Evolutionary conservation across 2,888 invertebrate species (phyloP).

Genomic region (Lepas anatifera): DNA sequence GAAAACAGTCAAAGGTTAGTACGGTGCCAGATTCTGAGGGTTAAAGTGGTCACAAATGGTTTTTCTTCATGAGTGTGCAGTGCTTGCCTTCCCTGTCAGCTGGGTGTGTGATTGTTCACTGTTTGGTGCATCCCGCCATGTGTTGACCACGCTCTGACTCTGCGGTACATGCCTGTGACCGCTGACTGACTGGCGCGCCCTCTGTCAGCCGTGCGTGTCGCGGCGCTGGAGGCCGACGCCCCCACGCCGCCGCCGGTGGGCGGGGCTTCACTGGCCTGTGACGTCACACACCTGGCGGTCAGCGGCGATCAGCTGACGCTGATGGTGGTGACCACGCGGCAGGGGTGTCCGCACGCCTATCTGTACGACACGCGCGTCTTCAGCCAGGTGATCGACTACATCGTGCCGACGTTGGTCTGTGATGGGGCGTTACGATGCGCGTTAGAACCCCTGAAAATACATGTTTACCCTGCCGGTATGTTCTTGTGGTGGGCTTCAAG

Average conservation of each 20-base stretch:
- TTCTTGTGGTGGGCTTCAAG: no score
- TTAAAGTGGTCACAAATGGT: background rate
- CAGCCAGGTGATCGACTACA: no score
- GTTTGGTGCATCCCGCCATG: background rate
- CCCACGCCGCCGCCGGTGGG: background rate
- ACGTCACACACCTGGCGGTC: background rate
- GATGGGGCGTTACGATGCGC: no score
- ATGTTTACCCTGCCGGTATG: no score
- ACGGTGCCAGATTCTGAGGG: background rate
- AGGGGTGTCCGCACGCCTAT: background rate
- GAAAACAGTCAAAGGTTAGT: background rate
- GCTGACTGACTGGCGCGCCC: background rate
- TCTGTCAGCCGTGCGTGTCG: no score
- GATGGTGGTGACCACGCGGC: background rate
- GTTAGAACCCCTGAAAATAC: no score
- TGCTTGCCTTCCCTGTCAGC: background rate
- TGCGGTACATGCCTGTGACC: background rate
- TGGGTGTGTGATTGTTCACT: background rate
- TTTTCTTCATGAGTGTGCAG: no score
- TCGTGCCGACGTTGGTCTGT: no score
- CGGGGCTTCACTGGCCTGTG: background rate
- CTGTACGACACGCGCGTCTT: conserved; percentile 7
- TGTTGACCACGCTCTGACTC: background rate
- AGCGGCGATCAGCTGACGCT: background rate
- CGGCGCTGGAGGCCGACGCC: no score